Evolutionary conservation across 1,140 invertebrate species (phyloP).

Genomic region (Hydropsyche tenuis): DNA sequence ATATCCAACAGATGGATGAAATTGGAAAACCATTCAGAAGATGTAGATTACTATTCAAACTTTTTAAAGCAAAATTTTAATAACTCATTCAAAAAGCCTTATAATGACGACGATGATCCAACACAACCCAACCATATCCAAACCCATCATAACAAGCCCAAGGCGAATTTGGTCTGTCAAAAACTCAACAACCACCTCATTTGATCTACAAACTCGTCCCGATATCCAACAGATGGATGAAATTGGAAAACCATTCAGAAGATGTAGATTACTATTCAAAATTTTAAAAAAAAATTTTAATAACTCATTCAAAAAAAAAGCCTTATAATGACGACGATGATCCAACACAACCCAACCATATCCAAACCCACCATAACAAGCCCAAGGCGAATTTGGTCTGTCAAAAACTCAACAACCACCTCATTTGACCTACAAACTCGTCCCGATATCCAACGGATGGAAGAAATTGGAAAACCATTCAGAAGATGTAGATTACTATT

Average conservation of each 20-base stretch:
- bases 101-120: too few species aligned
- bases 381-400: not conserved
- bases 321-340: not conserved
- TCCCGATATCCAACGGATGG: not conserved
- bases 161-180: not conserved
- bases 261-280: not conserved
- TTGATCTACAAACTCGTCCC: slow-evolving; percentile 9
- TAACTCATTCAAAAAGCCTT: too few species aligned
- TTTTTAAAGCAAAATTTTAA: too few species aligned
- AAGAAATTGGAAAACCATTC: too few species aligned
- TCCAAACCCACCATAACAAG: not conserved
- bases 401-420: not conserved
- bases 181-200: not conserved
- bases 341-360: not conserved
- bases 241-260: not conserved
- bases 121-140: not conserved
- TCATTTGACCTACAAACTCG: slow-evolving; percentile 21
- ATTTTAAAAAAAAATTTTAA: not conserved
- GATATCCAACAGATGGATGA: slow-evolving; percentile 1
- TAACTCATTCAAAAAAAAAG: not conserved
- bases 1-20: too few species aligned
- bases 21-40: too few species aligned
- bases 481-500: not conserved
- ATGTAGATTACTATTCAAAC: too few species aligned
- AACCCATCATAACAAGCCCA: not conserved